Conservation (phyloP, 2,797 vertebrate genomes). For the Pipistrellus kuhlii region DNA sequence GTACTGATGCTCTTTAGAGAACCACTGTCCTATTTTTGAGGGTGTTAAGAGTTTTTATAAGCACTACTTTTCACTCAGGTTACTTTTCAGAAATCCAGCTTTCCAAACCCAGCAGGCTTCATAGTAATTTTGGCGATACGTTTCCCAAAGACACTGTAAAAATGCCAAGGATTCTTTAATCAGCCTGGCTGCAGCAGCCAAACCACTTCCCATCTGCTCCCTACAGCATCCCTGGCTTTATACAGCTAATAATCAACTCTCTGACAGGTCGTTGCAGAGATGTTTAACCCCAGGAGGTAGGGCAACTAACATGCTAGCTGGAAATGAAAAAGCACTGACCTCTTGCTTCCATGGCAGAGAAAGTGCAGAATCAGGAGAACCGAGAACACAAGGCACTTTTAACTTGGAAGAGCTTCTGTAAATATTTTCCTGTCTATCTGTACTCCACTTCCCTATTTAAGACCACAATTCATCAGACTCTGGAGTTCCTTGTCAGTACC, state of each 20-base stretch:
- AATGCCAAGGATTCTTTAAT: conserved; percentile 86
- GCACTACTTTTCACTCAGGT: conserved; percentile 73
- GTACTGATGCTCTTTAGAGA: conserved; percentile 60
- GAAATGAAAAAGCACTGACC: conserved; percentile 85
- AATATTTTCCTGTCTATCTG: neutral
- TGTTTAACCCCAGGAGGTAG: conserved; percentile 85
- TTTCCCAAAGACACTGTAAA: conserved; percentile 85
- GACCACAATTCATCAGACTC: neutral
- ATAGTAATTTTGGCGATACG: conserved; percentile 78
- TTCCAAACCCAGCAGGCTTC: conserved; percentile 82
- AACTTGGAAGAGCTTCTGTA: conserved; percentile 58
- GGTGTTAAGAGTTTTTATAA: conserved; percentile 38
- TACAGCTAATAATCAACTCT: conserved; percentile 84
- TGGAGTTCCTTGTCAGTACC: conserved; percentile 44
- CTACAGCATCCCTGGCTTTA: conserved; percentile 81
- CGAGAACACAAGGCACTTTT: conserved; percentile 25
- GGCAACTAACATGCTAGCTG: conserved; percentile 77
- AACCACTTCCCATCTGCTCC: conserved; percentile 86
- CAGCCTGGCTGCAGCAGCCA: conserved; percentile 82
- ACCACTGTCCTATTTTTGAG: neutral
- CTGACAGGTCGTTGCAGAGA: conserved; percentile 85
- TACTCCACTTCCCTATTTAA: conserved; percentile 11
- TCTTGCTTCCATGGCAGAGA: conserved; percentile 79
- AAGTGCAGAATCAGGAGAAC: conserved; percentile 83
- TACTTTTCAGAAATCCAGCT: conserved; percentile 78